These are phyloP conservation scores for Athrips mouffetella DNA, from an alignment of 2,888 invertebrate genomes.

Conservation along the genomic window DNA sequence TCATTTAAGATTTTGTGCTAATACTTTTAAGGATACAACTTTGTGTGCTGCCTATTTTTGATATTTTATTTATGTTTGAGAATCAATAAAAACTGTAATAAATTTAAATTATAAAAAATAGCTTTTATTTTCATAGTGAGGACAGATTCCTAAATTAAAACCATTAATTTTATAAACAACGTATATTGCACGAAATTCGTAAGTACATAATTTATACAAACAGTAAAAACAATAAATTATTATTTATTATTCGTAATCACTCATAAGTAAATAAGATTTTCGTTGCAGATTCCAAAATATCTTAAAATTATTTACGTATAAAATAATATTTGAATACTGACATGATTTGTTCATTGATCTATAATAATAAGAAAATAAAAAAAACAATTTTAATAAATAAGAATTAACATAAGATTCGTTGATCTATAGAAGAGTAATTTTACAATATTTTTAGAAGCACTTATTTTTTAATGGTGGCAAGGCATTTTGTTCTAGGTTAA, in stretches of 20 bases:
- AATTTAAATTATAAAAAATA: too few relatives aligned
- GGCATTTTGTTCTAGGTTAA: too few relatives aligned
- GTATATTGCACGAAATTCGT: conserved; percentile 6
- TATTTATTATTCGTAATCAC: not conserved
- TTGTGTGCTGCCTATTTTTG: too few relatives aligned
- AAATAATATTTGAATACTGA: conserved; percentile 26
- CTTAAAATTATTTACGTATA: not conserved
- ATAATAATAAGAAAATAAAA: not conserved
- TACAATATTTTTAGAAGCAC: too few relatives aligned
- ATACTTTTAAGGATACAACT: too few relatives aligned
- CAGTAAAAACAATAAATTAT: conserved; percentile 5
- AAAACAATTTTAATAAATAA: not conserved
- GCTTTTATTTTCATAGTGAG: too few relatives aligned
- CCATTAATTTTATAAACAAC: not conserved
- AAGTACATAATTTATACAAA: conserved; percentile 5
- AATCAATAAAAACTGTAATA: not conserved
- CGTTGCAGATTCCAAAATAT: not conserved
- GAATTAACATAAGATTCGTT: conserved; percentile 1
- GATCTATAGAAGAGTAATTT: too few relatives aligned
- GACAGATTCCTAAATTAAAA: too few relatives aligned
- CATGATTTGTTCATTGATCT: conserved; percentile 29
- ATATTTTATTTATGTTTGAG: too few relatives aligned
- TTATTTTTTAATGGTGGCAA: too few relatives aligned
- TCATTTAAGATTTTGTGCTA: too few relatives aligned
- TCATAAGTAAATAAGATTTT: not conserved